Conservation (phyloP, 1,140 invertebrate species). For the Augochlora pura region DNA sequence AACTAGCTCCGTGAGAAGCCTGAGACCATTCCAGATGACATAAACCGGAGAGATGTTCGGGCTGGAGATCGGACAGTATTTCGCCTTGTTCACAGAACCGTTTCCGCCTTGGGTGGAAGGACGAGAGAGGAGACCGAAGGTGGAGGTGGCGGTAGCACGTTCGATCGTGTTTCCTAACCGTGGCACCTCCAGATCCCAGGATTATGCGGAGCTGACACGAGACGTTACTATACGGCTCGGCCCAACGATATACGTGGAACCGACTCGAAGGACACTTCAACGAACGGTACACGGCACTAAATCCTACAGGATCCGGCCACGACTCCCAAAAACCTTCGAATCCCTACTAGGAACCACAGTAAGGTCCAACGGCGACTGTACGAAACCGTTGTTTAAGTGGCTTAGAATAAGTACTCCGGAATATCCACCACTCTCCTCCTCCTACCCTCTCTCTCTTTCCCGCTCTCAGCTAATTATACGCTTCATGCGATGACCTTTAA, state of each 20-base stretch:
- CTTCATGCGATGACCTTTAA: not conserved
- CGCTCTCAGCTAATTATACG: conserved; percentile 55
- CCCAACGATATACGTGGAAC: conserved; percentile 52
- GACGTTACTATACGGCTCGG: conserved; percentile 67
- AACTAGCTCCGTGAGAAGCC: conserved; percentile 24
- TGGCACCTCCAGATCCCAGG: conserved; percentile 72
- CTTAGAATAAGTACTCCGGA: conserved; percentile 64
- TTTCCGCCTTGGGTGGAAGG: conserved; percentile 48
- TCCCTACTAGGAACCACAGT: conserved; percentile 42
- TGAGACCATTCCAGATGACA: conserved; percentile 38
- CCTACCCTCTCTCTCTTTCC: no score
- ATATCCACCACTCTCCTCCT: conserved; percentile 1
- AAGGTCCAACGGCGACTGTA: conserved; percentile 45
- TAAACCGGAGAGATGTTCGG: conserved; percentile 43
- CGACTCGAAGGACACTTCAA: conserved; percentile 59
- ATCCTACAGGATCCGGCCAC: conserved; percentile 59
- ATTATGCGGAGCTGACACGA: conserved; percentile 74
- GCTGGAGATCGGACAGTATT: conserved; percentile 53
- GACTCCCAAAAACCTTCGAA: conserved; percentile 58
- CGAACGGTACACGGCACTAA: conserved; percentile 61
- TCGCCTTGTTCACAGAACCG: conserved; percentile 51
- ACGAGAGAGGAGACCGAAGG: conserved; percentile 3
- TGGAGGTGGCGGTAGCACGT: conserved; percentile 50
- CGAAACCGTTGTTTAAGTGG: conserved; percentile 60
- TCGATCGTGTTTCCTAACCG: conserved; percentile 75